A percentile compares a stretch with the other conserved stretches of the same genome.
phyloP scores from a whole-genome alignment of 2,113 vertebrate genomes.

The Psammodynastes pulverulentus region DNA sequence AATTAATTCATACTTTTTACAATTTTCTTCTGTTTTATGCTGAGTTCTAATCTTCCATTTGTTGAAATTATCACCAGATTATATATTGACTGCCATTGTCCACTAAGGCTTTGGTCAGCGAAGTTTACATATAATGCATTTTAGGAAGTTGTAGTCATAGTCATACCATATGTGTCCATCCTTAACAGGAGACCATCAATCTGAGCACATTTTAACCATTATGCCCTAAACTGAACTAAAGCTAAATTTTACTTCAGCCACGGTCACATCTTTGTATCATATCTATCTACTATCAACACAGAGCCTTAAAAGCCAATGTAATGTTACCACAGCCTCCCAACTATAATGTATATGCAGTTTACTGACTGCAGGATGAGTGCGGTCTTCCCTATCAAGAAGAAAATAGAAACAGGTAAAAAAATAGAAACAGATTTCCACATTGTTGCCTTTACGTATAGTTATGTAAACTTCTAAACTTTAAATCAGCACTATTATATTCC shows the following conservation, averaged over 20 bases:
- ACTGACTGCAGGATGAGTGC: background rate
- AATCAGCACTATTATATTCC: background rate
- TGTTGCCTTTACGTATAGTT: background rate
- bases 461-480: background rate
- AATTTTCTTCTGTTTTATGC: background rate
- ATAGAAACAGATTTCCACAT: background rate
- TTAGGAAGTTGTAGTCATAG: background rate
- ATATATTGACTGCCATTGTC: background rate
- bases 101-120: background rate
- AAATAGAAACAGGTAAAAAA: background rate
- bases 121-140: background rate
- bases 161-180: background rate
- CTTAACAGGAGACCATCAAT: background rate
- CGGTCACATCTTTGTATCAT: background rate
- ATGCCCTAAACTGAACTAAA: background rate
- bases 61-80: background rate
- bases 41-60: background rate
- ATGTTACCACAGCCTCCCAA: background rate
- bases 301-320: background rate
- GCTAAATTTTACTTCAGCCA: background rate
- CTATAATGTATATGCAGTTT: background rate
- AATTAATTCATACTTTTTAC: background rate
- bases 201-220: background rate
- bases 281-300: background rate
- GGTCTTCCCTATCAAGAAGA: background rate